Evolutionary conservation across 2,888 invertebrate genomes (phyloP).

Genomic region (Hydrotaea diabolus): DNA sequence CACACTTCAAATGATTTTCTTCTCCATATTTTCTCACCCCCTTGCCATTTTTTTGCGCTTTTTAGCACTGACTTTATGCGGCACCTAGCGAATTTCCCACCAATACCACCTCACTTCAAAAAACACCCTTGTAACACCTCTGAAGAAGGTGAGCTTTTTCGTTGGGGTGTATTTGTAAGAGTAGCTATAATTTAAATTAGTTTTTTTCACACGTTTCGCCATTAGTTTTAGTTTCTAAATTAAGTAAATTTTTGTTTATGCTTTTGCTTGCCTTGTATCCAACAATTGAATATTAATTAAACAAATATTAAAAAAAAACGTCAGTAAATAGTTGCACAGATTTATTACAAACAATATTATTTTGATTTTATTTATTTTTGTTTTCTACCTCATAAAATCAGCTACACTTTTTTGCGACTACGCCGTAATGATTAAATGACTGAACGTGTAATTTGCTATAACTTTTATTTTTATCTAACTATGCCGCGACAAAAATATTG

Average conservation of each 20-base stretch:
- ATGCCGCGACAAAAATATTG: neutral
- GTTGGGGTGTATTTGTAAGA: neutral
- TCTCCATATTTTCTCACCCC: no score
- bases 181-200: constrained; percentile 19
- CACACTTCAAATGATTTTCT: neutral
- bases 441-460: constrained; percentile 6
- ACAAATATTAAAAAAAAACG: constrained; percentile 6
- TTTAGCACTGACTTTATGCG: constrained; percentile 25
- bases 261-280: neutral
- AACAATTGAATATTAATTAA: neutral
- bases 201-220: neutral
- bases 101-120: constrained; percentile 11
- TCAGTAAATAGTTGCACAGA: constrained; percentile 1
- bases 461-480: neutral
- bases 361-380: no score
- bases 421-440: neutral
- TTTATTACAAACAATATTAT: constrained; percentile 6
- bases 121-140: constrained; percentile 50
- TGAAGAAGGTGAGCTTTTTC: constrained; percentile 51
- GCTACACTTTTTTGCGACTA: neutral
- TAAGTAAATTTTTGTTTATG: neutral
- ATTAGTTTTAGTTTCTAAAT: constrained; percentile 17
- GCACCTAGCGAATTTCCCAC: constrained; percentile 4
- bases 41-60: neutral
- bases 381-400: neutral